Base-by-base conservation (phyloP, 1,140 invertebrate genomes). In the Dufourea novaeangliae region DNA sequence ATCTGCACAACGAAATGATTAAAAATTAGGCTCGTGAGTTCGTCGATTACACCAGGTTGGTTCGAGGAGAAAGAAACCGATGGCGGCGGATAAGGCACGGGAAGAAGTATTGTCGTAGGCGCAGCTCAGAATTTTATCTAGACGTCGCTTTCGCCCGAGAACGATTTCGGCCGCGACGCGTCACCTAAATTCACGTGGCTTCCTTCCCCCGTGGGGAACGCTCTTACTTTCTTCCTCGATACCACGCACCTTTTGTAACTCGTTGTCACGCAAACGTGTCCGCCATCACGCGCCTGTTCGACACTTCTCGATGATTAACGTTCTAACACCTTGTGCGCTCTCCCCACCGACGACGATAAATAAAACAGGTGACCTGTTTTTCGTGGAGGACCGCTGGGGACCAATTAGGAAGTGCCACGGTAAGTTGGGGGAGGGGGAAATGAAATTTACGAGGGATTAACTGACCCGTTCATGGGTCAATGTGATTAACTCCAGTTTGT, bases 141-240 rank as follows among this genome's bases (percentile, higher is more conserved):
- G 29, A 67, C n/a, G 37, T 61, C 61, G 70, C 76, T 78, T 78
- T 78, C 76, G 76, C 76, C 11, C 20, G 22, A 5, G 22, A 5
- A 0, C n/a, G 1, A 37, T 57, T 68, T 61, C 59, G 46, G 14
- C 12, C 12, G 41, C 12, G 59, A 66, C 61, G 50, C 62, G 52
- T 73, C 70, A 61, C 68, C 69, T 78, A 79, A 78, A 74, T 79
- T 41, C 62, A 25, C 52, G 5, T n/a, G 4, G 66, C 62, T 78
- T 78, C 52, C 70, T 41, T 37, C 32, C 37, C 27, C 14, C 11
- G n/a, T n/a, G n/a, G n/a, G n/a, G 10, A 75, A 62, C 56, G 59
- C 78, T 79, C 46, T 79, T 79, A 76, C 72, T 79, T 79, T 76
- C 72, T 62, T 79, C 63, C 52, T 79, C 72, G 37, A 68, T 79